These are phyloP conservation scores for Apamea epomidion DNA, from an alignment of 2,888 invertebrate species.

Conservation along the genomic window DNA sequence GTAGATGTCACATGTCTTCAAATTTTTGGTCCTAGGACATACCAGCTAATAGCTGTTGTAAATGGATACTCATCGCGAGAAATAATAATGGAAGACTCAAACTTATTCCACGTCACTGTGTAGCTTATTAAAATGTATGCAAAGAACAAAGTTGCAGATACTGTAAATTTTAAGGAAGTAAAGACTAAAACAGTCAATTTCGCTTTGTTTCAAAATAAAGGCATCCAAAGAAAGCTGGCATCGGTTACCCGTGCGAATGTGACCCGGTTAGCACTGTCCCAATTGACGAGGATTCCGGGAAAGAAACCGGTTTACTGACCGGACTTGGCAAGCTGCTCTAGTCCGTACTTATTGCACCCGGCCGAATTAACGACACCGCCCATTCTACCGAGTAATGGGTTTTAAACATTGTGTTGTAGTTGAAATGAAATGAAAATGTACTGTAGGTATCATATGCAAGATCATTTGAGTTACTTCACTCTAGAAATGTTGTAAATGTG, in stretches of 20 bases:
- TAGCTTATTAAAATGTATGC: neutral
- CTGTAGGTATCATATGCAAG: neutral
- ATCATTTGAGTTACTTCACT: neutral
- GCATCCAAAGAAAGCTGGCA: slow-evolving; percentile 55
- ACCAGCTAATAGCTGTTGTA: neutral
- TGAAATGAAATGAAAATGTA: slow-evolving; percentile 22
- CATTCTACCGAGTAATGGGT: slow-evolving; percentile 34
- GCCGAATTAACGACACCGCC: slow-evolving; percentile 58
- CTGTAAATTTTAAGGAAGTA: neutral
- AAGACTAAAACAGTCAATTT: slow-evolving; percentile 9
- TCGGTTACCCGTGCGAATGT: slow-evolving; percentile 53
- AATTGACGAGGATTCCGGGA: slow-evolving; percentile 57
- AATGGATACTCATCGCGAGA: neutral
- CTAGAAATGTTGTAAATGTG: neutral
- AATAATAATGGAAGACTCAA: neutral
- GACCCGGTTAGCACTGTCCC: slow-evolving; percentile 59
- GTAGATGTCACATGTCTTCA: neutral
- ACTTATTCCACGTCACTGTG: no score
- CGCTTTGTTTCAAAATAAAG: slow-evolving; percentile 29
- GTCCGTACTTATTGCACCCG: slow-evolving; percentile 53
- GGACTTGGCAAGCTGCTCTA: slow-evolving; percentile 56
- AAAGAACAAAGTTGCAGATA: neutral
- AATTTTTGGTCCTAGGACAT: neutral
- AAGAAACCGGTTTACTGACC: slow-evolving; percentile 63
- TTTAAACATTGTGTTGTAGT: slow-evolving; percentile 37